Percentiles rank a stretch among this genome's conserved stretches.
Evolutionary conservation across 2,888 invertebrate species (phyloP).

Genomic region (Stenodera caucasica): DNA sequence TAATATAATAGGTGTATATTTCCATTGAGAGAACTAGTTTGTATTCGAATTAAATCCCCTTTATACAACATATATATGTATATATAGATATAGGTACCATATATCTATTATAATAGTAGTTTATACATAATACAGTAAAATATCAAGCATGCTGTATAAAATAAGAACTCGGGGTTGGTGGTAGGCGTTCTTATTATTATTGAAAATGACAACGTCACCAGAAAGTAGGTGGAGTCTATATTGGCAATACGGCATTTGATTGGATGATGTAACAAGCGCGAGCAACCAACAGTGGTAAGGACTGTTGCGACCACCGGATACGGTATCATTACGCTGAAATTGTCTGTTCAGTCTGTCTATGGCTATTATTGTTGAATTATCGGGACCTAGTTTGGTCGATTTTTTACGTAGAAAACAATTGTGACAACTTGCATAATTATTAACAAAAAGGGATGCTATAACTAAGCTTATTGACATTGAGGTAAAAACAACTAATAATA

Average conservation of each 20-base stretch:
- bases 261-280: conserved; percentile 50
- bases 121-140: conserved; percentile 52
- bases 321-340: conserved; percentile 46
- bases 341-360: conserved; percentile 40
- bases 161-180: conserved; percentile 39
- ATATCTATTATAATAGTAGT: conserved; percentile 44
- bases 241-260: conserved; percentile 33
- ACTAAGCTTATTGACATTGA: no score
- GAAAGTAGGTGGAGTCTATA: conserved; percentile 37
- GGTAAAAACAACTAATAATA: conserved; percentile 1
- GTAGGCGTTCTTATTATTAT: conserved; percentile 33
- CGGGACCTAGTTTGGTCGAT: conserved; percentile 21
- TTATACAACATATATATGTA: background rate
- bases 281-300: conserved; percentile 53
- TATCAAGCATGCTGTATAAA: conserved; percentile 35
- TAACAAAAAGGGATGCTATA: no score
- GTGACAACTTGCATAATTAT: background rate
- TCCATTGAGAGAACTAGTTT: conserved; percentile 54
- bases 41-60: conserved; percentile 50
- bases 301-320: conserved; percentile 48
- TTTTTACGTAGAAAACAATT: conserved; percentile 9
- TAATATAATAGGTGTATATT: conserved; percentile 49
- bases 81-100: background rate
- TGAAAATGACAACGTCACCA: conserved; percentile 8
- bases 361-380: conserved; percentile 15